Conservation (phyloP, 37 sponge, comb jelly and placozoan species). For the Chondrilla cf. caribensis region DNA sequence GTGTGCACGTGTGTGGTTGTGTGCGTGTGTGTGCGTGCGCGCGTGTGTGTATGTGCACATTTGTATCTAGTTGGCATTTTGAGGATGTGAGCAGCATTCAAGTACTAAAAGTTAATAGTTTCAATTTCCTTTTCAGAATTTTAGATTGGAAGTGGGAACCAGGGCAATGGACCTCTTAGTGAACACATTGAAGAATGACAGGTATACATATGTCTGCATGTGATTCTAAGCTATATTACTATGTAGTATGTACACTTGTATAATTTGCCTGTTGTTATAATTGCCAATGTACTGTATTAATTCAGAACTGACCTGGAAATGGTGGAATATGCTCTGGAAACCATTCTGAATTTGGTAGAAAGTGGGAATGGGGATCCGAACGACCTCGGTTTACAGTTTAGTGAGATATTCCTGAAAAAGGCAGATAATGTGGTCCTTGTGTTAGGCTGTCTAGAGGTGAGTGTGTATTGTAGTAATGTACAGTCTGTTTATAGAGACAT, state of each 20-base stretch:
- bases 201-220: too few species aligned
- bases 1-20: too few species aligned
- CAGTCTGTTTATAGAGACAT: neutral
- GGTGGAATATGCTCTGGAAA: conserved; percentile 76
- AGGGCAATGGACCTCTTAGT: conserved; percentile 65
- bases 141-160: conserved; percentile 80
- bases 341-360: conserved; percentile 67
- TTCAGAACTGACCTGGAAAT: conserved; percentile 56
- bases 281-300: neutral
- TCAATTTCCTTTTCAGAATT: conserved; percentile 46
- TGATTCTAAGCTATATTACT: too few species aligned
- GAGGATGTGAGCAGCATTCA: too few species aligned
- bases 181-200: conserved; percentile 44
- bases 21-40: too few species aligned
- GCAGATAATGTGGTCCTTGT: conserved; percentile 66
- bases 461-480: conserved; percentile 4
- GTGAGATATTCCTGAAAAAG: conserved; percentile 57
- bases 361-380: conserved; percentile 10
- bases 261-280: too few species aligned
- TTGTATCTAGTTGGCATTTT: too few species aligned
- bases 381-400: conserved; percentile 58
- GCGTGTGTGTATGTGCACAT: too few species aligned
- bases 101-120: too few species aligned
- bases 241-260: too few species aligned
- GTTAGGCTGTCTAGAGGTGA: conserved; percentile 54